Conservation (phyloP, 2,797 vertebrate species). For the Prunella strophiata region DNA sequence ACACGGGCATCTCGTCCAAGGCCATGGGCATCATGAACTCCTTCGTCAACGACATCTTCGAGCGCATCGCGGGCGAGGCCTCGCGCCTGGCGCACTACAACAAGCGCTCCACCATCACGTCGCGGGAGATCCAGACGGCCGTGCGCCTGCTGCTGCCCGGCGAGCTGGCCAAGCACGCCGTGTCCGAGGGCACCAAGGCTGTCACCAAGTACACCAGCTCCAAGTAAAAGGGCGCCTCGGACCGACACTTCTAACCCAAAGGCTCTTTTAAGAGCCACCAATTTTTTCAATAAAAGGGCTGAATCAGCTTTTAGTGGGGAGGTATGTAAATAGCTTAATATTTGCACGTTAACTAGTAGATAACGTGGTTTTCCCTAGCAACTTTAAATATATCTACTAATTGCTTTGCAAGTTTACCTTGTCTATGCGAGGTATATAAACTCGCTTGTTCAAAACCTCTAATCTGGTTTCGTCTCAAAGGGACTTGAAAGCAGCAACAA, state of each 20-base stretch:
- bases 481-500: rapidly evolving
- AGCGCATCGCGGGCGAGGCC: slow-evolving; percentile 61
- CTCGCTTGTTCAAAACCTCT: rapidly evolving
- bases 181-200: slow-evolving; percentile 86
- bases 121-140: slow-evolving; percentile 30
- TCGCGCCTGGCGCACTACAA: slow-evolving; percentile 84
- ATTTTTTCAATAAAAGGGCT: background rate
- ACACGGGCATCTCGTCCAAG: slow-evolving; percentile 63
- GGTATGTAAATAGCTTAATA: rapidly evolving
- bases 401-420: rapidly evolving
- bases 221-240: background rate
- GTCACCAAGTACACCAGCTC: slow-evolving; percentile 87
- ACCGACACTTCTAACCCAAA: background rate
- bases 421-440: rapidly evolving
- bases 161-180: slow-evolving; percentile 73
- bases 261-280: background rate
- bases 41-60: slow-evolving; percentile 67
- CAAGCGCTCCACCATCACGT: slow-evolving; percentile 83
- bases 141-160: slow-evolving; percentile 16
- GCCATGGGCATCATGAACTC: slow-evolving; percentile 78
- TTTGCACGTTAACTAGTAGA: rapidly evolving
- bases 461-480: rapidly evolving
- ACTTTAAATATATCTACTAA: rapidly evolving
- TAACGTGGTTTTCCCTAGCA: rapidly evolving
- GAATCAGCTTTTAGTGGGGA: background rate